These are phyloP conservation scores for Tupaia chinensis DNA, from an alignment of 2,113 vertebrate genomes.

Conservation along the genomic window DNA sequence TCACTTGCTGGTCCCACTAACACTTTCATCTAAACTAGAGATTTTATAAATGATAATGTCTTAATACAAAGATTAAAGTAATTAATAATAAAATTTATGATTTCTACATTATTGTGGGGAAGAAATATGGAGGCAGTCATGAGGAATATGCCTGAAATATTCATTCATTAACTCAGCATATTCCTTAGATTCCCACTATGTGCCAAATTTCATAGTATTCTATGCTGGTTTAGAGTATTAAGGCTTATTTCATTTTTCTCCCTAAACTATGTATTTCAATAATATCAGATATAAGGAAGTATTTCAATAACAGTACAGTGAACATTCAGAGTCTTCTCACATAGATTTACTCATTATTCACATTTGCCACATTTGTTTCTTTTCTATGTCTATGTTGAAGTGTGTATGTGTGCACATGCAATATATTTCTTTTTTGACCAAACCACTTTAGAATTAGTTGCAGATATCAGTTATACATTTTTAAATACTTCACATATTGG, in stretches of 20 bases:
- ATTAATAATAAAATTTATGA: not conserved
- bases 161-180: not conserved
- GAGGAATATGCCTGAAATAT: not conserved
- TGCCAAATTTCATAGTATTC: not conserved
- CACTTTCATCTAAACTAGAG: not conserved
- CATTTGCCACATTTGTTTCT: not conserved
- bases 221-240: not conserved
- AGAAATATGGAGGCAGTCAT: not conserved
- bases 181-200: not conserved
- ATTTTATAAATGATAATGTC: not conserved
- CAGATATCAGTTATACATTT: not conserved
- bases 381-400: not conserved
- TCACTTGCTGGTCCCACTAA: not conserved
- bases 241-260: not conserved
- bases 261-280: not conserved
- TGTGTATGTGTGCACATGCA: fast-evolving
- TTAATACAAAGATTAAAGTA: not conserved
- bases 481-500: not conserved
- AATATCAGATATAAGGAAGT: not conserved
- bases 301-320: not conserved
- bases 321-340: not conserved
- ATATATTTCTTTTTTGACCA: not conserved
- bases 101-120: not conserved
- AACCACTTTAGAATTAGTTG: not conserved
- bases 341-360: not conserved